phyloP scores from a whole-genome alignment of 2,888 invertebrate species.

The Lasioglossum villosulum region DNA sequence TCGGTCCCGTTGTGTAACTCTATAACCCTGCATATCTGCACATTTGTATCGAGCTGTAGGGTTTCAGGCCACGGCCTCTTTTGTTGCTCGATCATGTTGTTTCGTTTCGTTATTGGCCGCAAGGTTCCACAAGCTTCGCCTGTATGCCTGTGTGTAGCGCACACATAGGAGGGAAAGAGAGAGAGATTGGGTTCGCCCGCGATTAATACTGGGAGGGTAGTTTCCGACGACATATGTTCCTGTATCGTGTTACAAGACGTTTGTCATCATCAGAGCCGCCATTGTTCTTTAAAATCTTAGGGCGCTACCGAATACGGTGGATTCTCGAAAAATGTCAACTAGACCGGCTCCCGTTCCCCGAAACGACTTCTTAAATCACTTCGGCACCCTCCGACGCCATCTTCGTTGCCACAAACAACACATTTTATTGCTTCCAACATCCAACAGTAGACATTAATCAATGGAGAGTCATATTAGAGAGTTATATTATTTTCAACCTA shows the following conservation, averaged over 20 bases:
- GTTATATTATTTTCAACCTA: too few relatives aligned
- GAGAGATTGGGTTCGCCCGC: slow-evolving; percentile 47
- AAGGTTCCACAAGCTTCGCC: slow-evolving; percentile 70
- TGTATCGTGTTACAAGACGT: slow-evolving; percentile 82
- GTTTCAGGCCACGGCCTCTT: slow-evolving; percentile 76
- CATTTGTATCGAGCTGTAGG: slow-evolving; percentile 74
- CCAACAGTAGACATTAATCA: too few relatives aligned
- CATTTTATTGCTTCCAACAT: background rate
- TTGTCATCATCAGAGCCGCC: slow-evolving; percentile 83
- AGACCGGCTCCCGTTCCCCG: slow-evolving; percentile 35
- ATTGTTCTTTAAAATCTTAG: slow-evolving; percentile 79
- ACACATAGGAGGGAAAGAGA: slow-evolving; percentile 40
- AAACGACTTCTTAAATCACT: slow-evolving; percentile 19
- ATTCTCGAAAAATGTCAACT: slow-evolving; percentile 73
- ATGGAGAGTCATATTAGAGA: too few relatives aligned
- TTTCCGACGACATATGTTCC: slow-evolving; percentile 80
- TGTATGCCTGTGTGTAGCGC: slow-evolving; percentile 48
- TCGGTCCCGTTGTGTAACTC: slow-evolving; percentile 70
- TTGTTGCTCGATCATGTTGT: slow-evolving; percentile 77
- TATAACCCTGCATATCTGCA: slow-evolving; percentile 77
- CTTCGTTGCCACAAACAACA: background rate
- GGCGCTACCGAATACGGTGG: slow-evolving; percentile 66
- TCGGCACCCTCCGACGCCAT: background rate
- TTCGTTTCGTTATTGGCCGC: slow-evolving; percentile 78
- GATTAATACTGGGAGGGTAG: slow-evolving; percentile 74